Evolutionary conservation across 2,888 invertebrate species (phyloP), one percentile per base, ranked within the genome.

Genomic region (Drosophila neoperkinsi): DNA sequence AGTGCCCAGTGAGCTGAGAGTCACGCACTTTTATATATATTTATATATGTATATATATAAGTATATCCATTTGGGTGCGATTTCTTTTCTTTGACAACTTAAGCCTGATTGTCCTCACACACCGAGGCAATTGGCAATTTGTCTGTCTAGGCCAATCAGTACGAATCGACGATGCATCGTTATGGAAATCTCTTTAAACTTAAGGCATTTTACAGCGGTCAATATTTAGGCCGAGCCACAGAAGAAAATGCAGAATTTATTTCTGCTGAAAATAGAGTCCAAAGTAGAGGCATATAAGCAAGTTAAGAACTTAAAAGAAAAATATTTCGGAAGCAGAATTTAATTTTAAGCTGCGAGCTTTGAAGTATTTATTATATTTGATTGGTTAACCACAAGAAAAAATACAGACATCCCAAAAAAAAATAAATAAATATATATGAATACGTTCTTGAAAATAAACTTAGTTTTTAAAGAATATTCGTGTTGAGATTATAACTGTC

Each of bases 31-130:
- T 30, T 55, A 21, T 21, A n/a, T 36, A 34, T 50, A 60, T 38
- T 50, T 81, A 49, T 30, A 52, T 46, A 46, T 6, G 13, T 16
- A 25, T 59, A 31, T 60, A 43, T 55, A 33, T 33, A 33, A 11
- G 33, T 51, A 58, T 46, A 51, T 72, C 49, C 43, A 61, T 49
- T 59, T 64, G 67, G 51, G 25, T 75, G 61, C 71, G 66, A 64
- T 59, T 76, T 75, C 58, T 57, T 67, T 68, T 33, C 59, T 63
- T 70, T 66, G 55, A 67, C 65, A 71, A 73, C 67, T 67, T 49
- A 50, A 51, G 49, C 56, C 64, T 87, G 88, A 88, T 84, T 84
- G 71, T 73, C 66, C 64, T 62, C 53, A 33, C 46, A 52, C 57
- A 49, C 55, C 57, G 57, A 80, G 63, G 83, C 76, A 72, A 50